Evolutionary conservation across 2,113 vertebrate species (phyloP).

Genomic region (Dicrurus megarhynchus): DNA sequence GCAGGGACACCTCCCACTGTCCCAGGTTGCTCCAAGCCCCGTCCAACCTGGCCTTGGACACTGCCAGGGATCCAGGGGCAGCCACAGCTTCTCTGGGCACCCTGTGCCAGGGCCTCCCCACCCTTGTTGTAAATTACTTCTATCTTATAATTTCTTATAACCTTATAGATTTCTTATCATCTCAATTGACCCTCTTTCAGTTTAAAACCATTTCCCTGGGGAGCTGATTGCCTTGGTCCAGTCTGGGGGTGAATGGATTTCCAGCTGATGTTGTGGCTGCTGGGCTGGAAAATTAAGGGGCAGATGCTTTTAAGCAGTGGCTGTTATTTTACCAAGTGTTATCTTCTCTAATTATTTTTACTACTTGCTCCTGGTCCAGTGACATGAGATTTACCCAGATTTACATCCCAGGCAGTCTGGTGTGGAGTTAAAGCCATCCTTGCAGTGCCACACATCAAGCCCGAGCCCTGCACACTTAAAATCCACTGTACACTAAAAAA

Average conservation of each 20-base stretch:
- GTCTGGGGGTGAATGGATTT: background rate
- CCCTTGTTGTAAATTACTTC: background rate
- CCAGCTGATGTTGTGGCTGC: background rate
- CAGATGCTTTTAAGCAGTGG: background rate
- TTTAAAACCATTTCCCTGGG: background rate
- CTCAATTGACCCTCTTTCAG: background rate
- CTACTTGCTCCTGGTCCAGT: background rate
- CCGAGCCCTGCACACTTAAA: background rate
- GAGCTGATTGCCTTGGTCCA: background rate
- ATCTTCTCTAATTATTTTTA: background rate
- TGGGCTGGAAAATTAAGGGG: background rate
- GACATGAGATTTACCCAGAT: background rate
- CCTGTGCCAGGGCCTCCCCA: background rate
- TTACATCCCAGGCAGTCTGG: background rate
- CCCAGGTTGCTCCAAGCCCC: rapidly evolving
- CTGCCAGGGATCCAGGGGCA: background rate
- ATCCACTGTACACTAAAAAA: background rate
- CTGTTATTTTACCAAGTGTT: background rate
- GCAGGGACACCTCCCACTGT: background rate
- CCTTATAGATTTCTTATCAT: background rate
- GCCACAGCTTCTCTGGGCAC: background rate
- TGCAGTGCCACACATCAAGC: background rate
- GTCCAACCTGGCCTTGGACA: rapidly evolving
- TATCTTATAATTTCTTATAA: background rate
- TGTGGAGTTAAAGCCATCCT: background rate